phyloP scores from a whole-genome alignment of 1,140 invertebrate species.

The Diuraphis noxia region DNA sequence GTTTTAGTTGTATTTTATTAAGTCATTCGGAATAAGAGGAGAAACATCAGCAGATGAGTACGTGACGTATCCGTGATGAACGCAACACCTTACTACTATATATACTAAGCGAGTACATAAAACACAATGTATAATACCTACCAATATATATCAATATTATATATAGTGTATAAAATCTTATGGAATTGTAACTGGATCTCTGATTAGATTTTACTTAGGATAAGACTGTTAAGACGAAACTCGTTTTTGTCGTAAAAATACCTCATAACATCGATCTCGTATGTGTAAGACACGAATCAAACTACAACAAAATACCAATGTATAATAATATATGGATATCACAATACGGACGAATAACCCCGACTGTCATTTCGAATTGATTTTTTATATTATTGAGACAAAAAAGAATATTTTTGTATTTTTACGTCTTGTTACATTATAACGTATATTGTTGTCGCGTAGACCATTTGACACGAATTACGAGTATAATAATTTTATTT shows the following conservation, averaged over 20 bases:
- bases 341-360: not conserved
- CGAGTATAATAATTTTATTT: not conserved
- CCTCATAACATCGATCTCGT: slow-evolving; percentile 7
- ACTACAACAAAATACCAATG: not conserved
- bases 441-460: not conserved
- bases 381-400: not conserved
- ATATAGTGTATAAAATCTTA: not conserved
- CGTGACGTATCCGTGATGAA: not conserved
- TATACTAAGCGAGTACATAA: not conserved
- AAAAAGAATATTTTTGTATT: not conserved
- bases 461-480: not conserved
- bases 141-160: not conserved
- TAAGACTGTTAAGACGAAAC: not conserved
- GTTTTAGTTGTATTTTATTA: not conserved
- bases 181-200: not conserved
- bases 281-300: not conserved
- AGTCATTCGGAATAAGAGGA: not conserved
- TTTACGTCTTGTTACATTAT: not conserved
- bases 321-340: not conserved
- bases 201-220: not conserved
- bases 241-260: slow-evolving; percentile 14
- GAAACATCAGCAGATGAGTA: not conserved
- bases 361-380: not conserved
- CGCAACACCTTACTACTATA: not conserved
- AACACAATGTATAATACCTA: not conserved